A percentile compares a stretch with the other conserved stretches of the same genome.
Evolutionary conservation across 2,797 vertebrate species (phyloP).

Genomic region (Poeciliopsis turneri): DNA sequence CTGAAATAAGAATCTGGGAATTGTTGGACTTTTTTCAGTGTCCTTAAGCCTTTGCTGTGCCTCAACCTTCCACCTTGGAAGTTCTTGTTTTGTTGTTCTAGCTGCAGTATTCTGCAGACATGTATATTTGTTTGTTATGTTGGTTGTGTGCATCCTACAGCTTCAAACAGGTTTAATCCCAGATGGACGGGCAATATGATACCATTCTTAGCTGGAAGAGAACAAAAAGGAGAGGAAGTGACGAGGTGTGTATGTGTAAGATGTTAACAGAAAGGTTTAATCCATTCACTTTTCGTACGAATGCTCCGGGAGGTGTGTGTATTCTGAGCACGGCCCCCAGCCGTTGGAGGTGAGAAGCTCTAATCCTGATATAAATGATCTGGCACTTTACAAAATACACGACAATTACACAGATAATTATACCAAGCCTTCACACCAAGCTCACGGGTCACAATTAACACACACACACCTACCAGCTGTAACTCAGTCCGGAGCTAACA

Average conservation of each 20-base stretch:
- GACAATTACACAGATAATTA: slow-evolving; percentile 85
- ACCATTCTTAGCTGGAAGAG: slow-evolving; percentile 49
- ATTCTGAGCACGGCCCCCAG: slow-evolving; percentile 60
- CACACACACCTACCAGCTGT: slow-evolving; percentile 26
- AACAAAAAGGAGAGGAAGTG: slow-evolving; percentile 57
- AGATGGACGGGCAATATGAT: slow-evolving; percentile 62
- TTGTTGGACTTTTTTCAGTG: neutral
- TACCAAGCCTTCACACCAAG: slow-evolving; percentile 77
- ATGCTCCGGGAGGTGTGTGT: slow-evolving; percentile 21
- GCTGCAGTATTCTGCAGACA: neutral
- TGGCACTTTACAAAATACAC: slow-evolving; percentile 85
- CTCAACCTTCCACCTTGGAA: neutral
- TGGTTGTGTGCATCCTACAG: slow-evolving; percentile 12
- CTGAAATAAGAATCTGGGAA: neutral
- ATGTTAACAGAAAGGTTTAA: slow-evolving; percentile 28
- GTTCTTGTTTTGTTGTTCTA: neutral
- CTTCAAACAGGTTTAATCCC: slow-evolving; percentile 45
- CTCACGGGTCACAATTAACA: slow-evolving; percentile 79
- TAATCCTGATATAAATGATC: slow-evolving; percentile 85
- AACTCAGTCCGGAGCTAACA: slow-evolving; percentile 4
- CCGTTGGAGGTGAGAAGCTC: slow-evolving; percentile 81
- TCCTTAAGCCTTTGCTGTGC: neutral
- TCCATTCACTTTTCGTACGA: slow-evolving; percentile 26
- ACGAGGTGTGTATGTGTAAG: slow-evolving; percentile 30
- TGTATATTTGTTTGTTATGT: slow-evolving; percentile 1